Evolutionary conservation across 2,113 vertebrate species (phyloP).

Genomic region (Erinaceus europaeus): DNA sequence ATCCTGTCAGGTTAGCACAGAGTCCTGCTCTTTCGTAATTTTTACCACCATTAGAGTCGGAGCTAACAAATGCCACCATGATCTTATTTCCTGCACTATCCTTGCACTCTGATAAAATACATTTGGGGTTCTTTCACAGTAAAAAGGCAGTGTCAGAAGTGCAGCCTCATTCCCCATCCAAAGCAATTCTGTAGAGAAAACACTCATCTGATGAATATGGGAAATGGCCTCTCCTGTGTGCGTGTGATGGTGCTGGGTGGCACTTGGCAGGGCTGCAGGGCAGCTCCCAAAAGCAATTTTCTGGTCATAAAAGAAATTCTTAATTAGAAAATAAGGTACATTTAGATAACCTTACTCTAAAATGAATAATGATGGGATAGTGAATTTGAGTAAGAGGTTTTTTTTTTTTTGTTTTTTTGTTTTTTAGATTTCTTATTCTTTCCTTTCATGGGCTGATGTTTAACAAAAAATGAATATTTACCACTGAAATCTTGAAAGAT

Average conservation of each 20-base stretch:
- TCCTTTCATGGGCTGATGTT: neutral
- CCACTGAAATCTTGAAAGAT: neutral
- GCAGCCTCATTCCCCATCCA: conserved; percentile 45
- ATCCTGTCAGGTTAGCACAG: neutral
- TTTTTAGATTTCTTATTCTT: neutral
- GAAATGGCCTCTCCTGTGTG: conserved; percentile 23
- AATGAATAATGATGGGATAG: neutral
- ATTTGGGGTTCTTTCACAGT: neutral
- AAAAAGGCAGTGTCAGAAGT: neutral
- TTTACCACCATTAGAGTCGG: conserved; percentile 34
- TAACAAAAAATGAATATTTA: neutral
- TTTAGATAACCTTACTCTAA: conserved; percentile 11
- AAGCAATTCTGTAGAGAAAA: conserved; percentile 52
- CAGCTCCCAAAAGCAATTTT: conserved; percentile 41
- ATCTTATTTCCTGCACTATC: conserved; percentile 49
- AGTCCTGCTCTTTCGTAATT: neutral
- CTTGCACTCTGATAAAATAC: conserved; percentile 49
- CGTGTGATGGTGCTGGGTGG: neutral
- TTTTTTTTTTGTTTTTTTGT: neutral
- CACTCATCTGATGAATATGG: conserved; percentile 50
- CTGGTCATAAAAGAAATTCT: conserved; percentile 29
- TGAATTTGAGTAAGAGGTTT: neutral
- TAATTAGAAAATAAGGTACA: conserved; percentile 57
- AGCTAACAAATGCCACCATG: neutral
- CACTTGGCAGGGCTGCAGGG: neutral